Base-by-base conservation (phyloP, 1,140 invertebrate species). In the Brachionus rubens region DNA sequence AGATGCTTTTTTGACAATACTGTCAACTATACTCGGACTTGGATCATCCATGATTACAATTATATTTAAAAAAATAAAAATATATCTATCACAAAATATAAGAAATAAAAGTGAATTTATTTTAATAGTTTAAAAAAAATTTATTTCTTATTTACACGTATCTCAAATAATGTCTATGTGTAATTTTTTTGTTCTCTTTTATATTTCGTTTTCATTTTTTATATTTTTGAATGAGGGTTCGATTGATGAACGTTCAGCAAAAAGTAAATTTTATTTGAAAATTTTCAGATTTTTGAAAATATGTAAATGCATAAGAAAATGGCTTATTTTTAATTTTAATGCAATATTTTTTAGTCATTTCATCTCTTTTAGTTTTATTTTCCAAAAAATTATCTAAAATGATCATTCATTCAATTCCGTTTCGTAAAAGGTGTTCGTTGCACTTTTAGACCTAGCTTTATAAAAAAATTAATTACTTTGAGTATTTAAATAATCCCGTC, bases 161-260 rank as follows among this genome's bases (percentile, higher is more conserved):
- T 59, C n/a, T 56, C 7, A 59, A 59, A 59, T 40, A 59, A 59
- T 59, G 54, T 59, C 54, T 59, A 59, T 59, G 54, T 59, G 54
- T 59, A 59, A 59, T 59, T 59, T 59, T 59, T n/a, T 36, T 33
- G 14, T 59, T 59, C 54, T 33, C 54, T 59, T 36, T 16, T 33
- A 36, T 33, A n/a, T 41, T 59, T 40, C 36, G 19, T 36, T 59
- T 14, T 19, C 16, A 6, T 16, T 33, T n/a, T n/a, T 10, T 36
- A 33, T 59, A 33, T 59, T 59, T 59, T 59, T 40, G 2, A 6
- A 16, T 36, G 54, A 30, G 54, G 33, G 54, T 33, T 59, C 54
- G 36, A 59, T 59, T 59, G 33, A 59, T 59, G 54, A 59, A 59
- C 36, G 54, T 59, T 36, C 36, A 7, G 30, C 33, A 36, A 59